These are phyloP conservation scores for Gracilinanus agilis DNA, from an alignment of 2,113 vertebrate species.

Conservation along the genomic window DNA sequence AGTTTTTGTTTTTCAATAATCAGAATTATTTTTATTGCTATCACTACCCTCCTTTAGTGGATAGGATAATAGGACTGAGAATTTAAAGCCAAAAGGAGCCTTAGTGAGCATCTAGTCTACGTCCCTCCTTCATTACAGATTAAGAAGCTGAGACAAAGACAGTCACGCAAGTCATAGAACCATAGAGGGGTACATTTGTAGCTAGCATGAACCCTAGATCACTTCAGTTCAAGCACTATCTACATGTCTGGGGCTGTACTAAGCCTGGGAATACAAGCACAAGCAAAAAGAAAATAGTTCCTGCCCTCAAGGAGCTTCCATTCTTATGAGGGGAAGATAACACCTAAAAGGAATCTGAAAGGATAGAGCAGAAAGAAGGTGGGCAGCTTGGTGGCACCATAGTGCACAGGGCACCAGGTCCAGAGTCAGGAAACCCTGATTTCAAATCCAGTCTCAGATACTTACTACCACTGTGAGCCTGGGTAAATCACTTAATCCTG, in stretches of 20 bases:
- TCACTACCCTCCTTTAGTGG: not conserved
- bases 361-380: not conserved
- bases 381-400: too few species aligned
- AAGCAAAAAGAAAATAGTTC: not conserved
- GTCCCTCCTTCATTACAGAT: not conserved
- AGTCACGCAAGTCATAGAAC: not conserved
- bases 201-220: not conserved
- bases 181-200: not conserved
- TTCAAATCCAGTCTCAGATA: too few species aligned
- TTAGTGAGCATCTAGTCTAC: not conserved
- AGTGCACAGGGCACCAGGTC: too few species aligned
- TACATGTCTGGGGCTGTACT: not conserved
- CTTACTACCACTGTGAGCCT: too few species aligned
- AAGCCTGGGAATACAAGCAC: not conserved
- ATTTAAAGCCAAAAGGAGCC: not conserved
- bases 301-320: not conserved
- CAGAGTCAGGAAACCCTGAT: too few species aligned
- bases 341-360: not conserved
- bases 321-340: not conserved
- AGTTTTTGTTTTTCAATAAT: not conserved
- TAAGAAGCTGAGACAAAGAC: not conserved
- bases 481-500: too few species aligned
- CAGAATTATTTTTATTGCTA: not conserved
- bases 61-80: conserved; percentile 5
- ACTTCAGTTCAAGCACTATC: not conserved